These are phyloP conservation scores for Bettongia penicillata DNA, from an alignment of 2,113 vertebrate species.

Conservation along the genomic window DNA sequence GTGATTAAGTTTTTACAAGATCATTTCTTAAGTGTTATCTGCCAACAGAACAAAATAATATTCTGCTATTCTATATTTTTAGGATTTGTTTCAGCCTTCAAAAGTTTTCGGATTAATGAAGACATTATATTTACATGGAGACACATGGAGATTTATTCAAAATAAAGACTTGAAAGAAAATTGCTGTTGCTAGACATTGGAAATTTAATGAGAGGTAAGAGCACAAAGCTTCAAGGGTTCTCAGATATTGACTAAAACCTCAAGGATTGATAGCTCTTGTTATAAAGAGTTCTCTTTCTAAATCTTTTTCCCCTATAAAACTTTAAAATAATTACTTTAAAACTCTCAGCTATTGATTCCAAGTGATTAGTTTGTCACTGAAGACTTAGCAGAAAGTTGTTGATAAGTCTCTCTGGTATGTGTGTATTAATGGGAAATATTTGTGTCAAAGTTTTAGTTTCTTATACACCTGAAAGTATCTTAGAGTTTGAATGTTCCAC, in stretches of 20 bases:
- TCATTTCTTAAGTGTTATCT: neutral
- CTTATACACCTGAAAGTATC: accelerated
- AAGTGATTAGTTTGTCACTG: constrained; percentile 7
- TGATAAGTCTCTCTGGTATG: neutral
- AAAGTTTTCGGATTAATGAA: neutral
- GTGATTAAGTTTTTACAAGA: neutral
- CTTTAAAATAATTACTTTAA: constrained; percentile 27
- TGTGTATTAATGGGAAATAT: neutral
- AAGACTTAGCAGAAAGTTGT: neutral
- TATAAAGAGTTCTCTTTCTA: constrained; percentile 6
- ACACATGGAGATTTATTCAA: neutral
- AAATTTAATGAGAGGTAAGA: neutral
- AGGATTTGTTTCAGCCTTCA: neutral
- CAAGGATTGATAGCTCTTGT: neutral
- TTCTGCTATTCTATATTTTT: constrained; percentile 11
- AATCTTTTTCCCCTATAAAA: neutral
- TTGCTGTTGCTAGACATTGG: constrained; percentile 1
- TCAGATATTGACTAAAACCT: constrained; percentile 35
- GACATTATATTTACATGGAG: neutral
- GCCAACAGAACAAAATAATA: constrained; percentile 8
- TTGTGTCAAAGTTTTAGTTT: neutral
- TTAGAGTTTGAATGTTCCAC: neutral
- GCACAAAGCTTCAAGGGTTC: neutral
- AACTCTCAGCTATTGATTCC: constrained; percentile 16
- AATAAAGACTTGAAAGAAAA: constrained; percentile 14